Conservation (phyloP, 2,888 invertebrate genomes). For the Sabatieria punctata region DNA sequence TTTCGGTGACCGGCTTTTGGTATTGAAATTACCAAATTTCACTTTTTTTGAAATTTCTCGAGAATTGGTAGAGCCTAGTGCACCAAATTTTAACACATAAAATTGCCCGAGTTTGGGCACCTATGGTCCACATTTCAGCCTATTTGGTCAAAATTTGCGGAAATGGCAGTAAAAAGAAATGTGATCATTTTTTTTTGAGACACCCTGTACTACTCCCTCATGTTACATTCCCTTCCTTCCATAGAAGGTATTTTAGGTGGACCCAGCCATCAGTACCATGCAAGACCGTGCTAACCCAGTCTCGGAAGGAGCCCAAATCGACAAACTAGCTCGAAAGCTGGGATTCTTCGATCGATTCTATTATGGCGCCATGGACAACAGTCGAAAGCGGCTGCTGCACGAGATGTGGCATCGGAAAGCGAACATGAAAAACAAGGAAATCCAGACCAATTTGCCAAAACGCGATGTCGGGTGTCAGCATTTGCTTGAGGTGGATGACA, state of each 20-base stretch:
- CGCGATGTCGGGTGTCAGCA: neutral
- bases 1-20: too few species aligned
- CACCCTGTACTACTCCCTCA: too few species aligned
- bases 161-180: too few species aligned
- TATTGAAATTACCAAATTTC: too few species aligned
- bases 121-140: too few species aligned
- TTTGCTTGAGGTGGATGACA: constrained; percentile 1
- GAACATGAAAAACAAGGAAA: neutral
- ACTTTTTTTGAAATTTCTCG: too few species aligned
- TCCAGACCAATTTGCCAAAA: constrained; percentile 1
- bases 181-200: too few species aligned
- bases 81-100: too few species aligned
- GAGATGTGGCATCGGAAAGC: neutral
- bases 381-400: neutral
- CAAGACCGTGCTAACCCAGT: neutral
- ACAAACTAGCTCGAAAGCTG: neutral
- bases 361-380: neutral
- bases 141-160: too few species aligned
- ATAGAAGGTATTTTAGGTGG: neutral
- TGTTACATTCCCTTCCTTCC: neutral
- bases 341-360: neutral
- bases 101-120: too few species aligned
- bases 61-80: too few species aligned
- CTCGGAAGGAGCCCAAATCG: neutral
- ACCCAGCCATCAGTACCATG: neutral